Evolutionary conservation across 1,140 invertebrate species (phyloP), one percentile per base, ranked within the genome.

Genomic region (Lutraria rhynchaena): DNA sequence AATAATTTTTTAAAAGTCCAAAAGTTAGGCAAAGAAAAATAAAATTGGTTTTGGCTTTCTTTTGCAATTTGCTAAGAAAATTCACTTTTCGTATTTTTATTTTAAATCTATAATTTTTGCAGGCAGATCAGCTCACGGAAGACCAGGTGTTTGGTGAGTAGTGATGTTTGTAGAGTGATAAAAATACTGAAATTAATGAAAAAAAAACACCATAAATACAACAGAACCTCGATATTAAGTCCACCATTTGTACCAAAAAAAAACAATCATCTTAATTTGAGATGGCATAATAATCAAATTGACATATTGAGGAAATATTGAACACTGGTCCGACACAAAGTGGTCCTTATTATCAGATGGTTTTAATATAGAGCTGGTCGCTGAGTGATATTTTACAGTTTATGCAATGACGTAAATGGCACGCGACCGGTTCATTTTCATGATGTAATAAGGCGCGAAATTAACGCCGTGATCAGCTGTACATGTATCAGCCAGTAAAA

Each of bases 81-180:
- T 13, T 67, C 24, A 41, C 7, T 22, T 3, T 46, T 46, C 27
- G 41, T 67, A 46, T 35, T 71, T 22, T 57, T 46, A 13, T 1
- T 17, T 24, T 60, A 60, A 49, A 49, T 49, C 11, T 11, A 11
- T 49, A 11, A 11, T 11, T 49, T 49, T 76, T 76, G n/a, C 37
- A 76, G 73, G 60, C 73, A 3, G 73, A 76, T 15, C 13, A 17
- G 3, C 44, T 76, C 9, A 76, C 73, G 0, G 73, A 76, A 29
- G 58, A 76, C 19, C 73, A 76, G 63, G 58, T 76, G 9, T 76
- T 63, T 49, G 73, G 73, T 76, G 58, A 46, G 73, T 61, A n/a
- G n/a, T n/a, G n/a, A n/a, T n/a, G n/a, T n/a, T n/a, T n/a, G n/a
- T n/a, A n/a, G n/a, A n/a, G n/a, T n/a, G n/a, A n/a, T n/a, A n/a